These are phyloP conservation scores for Scrobipalpa costella DNA, from an alignment of 2,888 invertebrate species.

Conservation along the genomic window DNA sequence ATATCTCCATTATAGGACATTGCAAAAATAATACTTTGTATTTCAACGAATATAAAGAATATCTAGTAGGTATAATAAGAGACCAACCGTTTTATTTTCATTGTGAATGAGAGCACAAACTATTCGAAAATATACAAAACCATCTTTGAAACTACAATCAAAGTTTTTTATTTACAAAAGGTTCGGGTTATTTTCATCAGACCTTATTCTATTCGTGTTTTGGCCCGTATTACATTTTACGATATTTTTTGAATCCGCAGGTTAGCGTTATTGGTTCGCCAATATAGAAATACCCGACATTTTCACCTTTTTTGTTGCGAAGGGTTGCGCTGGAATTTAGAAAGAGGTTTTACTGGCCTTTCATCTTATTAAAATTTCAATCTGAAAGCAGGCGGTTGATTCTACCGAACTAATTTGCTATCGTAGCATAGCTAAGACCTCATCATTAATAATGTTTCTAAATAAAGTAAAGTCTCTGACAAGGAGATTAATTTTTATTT, in stretches of 20 bases:
- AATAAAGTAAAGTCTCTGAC: no score
- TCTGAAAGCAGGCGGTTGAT: background rate
- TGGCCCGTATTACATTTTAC: constrained; percentile 9
- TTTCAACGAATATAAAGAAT: no score
- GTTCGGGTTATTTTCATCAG: background rate
- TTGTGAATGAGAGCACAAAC: background rate
- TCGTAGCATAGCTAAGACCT: no score
- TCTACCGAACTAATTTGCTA: background rate
- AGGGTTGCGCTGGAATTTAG: constrained; percentile 11
- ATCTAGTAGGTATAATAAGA: no score
- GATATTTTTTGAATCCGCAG: constrained; percentile 1
- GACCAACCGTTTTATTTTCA: background rate
- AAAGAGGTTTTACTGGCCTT: background rate
- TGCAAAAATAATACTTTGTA: background rate
- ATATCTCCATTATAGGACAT: no score
- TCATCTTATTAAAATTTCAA: background rate
- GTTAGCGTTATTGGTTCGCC: constrained; percentile 7
- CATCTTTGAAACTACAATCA: constrained; percentile 2
- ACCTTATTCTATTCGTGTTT: constrained; percentile 12
- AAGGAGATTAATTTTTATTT: no score
- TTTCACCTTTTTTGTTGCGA: constrained; percentile 14
- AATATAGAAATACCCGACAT: constrained; percentile 13
- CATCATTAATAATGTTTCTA: no score
- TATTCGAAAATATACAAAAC: background rate
- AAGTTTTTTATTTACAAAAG: constrained; percentile 10